phyloP scores from a whole-genome alignment of 2,888 invertebrate genomes.

The Perdita meconis region DNA sequence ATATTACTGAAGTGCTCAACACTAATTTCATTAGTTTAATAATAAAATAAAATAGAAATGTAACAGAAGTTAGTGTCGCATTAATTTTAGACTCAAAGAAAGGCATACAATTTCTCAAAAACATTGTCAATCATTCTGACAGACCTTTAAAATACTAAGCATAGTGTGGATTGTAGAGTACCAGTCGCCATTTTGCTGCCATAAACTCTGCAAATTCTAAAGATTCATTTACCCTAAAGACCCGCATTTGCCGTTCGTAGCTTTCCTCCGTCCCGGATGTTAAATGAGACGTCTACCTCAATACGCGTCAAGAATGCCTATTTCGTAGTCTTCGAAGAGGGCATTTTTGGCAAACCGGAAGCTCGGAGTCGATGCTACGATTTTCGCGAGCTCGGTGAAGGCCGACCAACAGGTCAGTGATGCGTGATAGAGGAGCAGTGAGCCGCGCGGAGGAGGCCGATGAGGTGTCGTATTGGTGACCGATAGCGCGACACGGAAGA shows the following conservation, averaged over 20 bases:
- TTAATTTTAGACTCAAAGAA: no score
- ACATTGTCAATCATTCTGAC: no score
- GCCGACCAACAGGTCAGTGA: slow-evolving; percentile 35
- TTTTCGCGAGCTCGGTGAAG: neutral
- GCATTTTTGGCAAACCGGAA: neutral
- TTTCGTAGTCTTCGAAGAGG: neutral
- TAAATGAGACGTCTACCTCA: neutral
- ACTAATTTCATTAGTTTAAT: no score
- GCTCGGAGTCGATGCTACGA: neutral
- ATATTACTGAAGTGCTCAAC: no score
- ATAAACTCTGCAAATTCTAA: neutral
- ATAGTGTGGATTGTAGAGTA: no score
- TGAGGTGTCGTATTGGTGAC: slow-evolving; percentile 59
- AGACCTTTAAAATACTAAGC: no score
- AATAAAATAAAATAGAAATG: no score
- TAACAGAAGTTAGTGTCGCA: no score
- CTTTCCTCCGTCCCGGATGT: slow-evolving; percentile 24
- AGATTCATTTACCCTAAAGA: neutral
- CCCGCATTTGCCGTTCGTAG: slow-evolving; percentile 23
- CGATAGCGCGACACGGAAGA: slow-evolving; percentile 58
- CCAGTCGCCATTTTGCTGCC: neutral
- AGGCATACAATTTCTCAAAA: no score
- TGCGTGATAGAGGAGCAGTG: slow-evolving; percentile 42
- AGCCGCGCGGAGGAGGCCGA: slow-evolving; percentile 43
- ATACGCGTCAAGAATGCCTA: slow-evolving; percentile 22